Conservation (phyloP, 2,888 invertebrate species). For the Lasioglossum zephyrum region DNA sequence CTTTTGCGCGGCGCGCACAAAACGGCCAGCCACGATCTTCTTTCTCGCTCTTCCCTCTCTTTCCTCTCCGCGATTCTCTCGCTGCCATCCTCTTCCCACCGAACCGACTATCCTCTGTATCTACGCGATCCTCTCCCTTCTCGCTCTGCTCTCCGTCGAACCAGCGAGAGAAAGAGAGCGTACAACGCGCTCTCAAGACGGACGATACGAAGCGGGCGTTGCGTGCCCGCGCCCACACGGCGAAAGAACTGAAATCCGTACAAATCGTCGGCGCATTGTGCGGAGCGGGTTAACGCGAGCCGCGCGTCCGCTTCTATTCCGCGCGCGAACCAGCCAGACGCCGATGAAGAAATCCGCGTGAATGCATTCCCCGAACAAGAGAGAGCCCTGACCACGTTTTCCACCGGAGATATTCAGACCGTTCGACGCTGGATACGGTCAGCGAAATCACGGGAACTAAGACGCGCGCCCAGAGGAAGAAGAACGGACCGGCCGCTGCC, state of each 20-base stretch:
- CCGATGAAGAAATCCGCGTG: constrained; percentile 54
- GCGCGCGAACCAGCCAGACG: constrained; percentile 44
- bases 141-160: not conserved
- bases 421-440: constrained; percentile 24
- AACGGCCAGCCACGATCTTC: constrained; percentile 76
- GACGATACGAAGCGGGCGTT: constrained; percentile 51
- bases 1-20: constrained; percentile 82
- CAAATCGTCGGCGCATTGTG: constrained; percentile 58
- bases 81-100: constrained; percentile 39
- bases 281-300: constrained; percentile 46
- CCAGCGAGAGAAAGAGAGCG: constrained; percentile 5
- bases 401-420: constrained; percentile 34
- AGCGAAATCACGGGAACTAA: constrained; percentile 50
- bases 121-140: constrained; percentile 45
- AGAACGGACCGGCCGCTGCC: constrained; percentile 32
- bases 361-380: constrained; percentile 55
- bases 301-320: constrained; percentile 44
- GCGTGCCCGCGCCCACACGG: constrained; percentile 59
- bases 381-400: constrained; percentile 31
- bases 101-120: constrained; percentile 38
- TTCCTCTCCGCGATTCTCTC: constrained; percentile 24
- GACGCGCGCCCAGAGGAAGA: constrained; percentile 33
- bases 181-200: constrained; percentile 64
- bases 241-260: constrained; percentile 59
- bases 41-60: constrained; percentile 46